These are phyloP conservation scores for Aporophyla lueneburgensis DNA, from an alignment of 2,888 invertebrate species.

Conservation along the genomic window DNA sequence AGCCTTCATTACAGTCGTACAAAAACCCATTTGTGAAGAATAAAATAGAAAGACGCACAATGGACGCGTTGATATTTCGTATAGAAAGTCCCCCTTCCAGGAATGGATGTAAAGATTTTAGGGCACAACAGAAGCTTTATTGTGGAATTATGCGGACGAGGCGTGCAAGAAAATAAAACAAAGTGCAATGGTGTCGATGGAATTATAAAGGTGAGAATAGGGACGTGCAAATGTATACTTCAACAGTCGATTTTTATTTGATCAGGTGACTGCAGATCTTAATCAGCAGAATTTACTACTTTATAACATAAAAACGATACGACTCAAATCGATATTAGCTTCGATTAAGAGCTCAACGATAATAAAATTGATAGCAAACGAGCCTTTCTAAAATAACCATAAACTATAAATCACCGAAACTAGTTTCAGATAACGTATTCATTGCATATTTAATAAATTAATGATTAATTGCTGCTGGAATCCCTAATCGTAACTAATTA, in stretches of 20 bases:
- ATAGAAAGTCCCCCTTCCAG: slow-evolving; percentile 86
- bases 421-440: slow-evolving; percentile 60
- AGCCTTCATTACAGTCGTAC: slow-evolving; percentile 88
- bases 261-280: slow-evolving; percentile 14
- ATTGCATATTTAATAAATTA: slow-evolving; percentile 30
- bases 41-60: slow-evolving; percentile 86
- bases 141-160: slow-evolving; percentile 85
- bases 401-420: slow-evolving; percentile 60
- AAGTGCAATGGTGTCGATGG: slow-evolving; percentile 85
- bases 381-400: slow-evolving; percentile 47
- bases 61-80: slow-evolving; percentile 85
- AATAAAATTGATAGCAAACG: slow-evolving; percentile 40
- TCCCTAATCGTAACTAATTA: slow-evolving; percentile 44
- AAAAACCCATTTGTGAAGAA: slow-evolving; percentile 87
- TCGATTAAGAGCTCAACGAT: slow-evolving; percentile 16
- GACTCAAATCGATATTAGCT: slow-evolving; percentile 5
- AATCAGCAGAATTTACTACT: slow-evolving; percentile 10
- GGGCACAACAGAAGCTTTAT: slow-evolving; percentile 84
- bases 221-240: slow-evolving; percentile 45
- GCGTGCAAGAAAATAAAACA: slow-evolving; percentile 87
- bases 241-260: slow-evolving; percentile 21
- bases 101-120: slow-evolving; percentile 80
- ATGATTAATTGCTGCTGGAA: slow-evolving; percentile 30
- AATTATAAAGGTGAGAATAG: slow-evolving; percentile 79
- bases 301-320: slow-evolving; percentile 25